Conservation (phyloP, 2,113 vertebrate genomes). For the Onychostoma macrolepis region DNA sequence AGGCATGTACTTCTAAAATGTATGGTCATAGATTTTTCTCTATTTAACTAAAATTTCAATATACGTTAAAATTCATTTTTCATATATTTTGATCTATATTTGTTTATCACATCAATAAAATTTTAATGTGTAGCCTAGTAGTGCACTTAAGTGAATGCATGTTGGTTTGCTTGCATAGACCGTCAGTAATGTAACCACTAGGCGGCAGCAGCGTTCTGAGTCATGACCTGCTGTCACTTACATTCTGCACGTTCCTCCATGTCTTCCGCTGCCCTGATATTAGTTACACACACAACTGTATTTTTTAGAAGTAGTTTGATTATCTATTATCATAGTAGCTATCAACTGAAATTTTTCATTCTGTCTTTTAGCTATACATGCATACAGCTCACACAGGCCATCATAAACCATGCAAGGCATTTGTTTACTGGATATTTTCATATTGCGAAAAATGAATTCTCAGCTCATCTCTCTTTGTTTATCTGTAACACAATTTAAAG, state of each 20-base stretch:
- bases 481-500: not conserved
- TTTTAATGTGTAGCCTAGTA: not conserved
- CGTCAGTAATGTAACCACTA: not conserved
- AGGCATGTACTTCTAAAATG: not conserved
- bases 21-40: no score
- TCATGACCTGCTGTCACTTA: not conserved
- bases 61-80: no score
- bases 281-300: not conserved
- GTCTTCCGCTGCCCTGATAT: not conserved
- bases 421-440: not conserved
- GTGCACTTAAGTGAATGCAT: not conserved
- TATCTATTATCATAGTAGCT: not conserved
- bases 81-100: no score
- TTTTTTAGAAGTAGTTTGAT: not conserved
- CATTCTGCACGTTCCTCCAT: not conserved
- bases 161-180: not conserved
- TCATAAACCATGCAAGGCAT: not conserved
- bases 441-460: no score
- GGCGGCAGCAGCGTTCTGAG: slow-evolving; percentile 13
- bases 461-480: no score
- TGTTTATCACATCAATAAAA: not conserved
- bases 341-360: not conserved
- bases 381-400: not conserved
- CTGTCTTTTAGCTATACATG: not conserved
- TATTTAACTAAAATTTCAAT: no score